Base-by-base conservation (phyloP, 2,888 invertebrate genomes). In the Melitaea athalia region DNA sequence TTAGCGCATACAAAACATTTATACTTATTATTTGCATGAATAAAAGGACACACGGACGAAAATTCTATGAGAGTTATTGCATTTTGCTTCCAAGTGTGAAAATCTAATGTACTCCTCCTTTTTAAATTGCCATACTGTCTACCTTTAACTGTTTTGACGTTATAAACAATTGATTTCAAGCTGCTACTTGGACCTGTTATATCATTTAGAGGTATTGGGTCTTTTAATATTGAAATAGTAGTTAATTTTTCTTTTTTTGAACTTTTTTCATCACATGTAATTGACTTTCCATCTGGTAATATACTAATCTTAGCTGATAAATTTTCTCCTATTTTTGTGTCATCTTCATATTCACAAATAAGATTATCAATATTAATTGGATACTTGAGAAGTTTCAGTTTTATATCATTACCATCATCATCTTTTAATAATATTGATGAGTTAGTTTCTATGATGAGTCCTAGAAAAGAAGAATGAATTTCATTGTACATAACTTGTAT, bases 21-120 rank as follows among this genome's bases (percentile, higher is more conserved):
- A 64, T 85, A 91, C 73, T 84, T 88, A 69, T 84, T 87, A 17
- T 78, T 78, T 0, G 83, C 76, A 60, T 89, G 83, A 43, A 86
- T 75, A 61, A 91, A 91, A 0, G 91, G 91, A 69, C 86, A 89
- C 0, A 89, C 85, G 49, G 77, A 80, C 0, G 89, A 85, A 70
- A 80, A 75, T 75, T 88, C 85, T 59, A 91, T 86, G 43, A 91
- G 76, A 2, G 76, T 79, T 10, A 86, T 70, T 0, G 87, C 87
- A 63, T 88, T 88, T 69, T 77, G 78, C 72, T 85, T 85, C 85
- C 86, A 87, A 0, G 64, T 70, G 55, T 81, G 74, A 60, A 72
- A 69, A 53, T 81, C 70, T 5, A 68, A 6, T 12, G 69, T 47
- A 64, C 74, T 71, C 75, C 80, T 57, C 72, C 79, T 0, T 69